These are phyloP conservation scores for Tetanocera ferruginea DNA, from an alignment of 2,888 invertebrate genomes.

Conservation along the genomic window DNA sequence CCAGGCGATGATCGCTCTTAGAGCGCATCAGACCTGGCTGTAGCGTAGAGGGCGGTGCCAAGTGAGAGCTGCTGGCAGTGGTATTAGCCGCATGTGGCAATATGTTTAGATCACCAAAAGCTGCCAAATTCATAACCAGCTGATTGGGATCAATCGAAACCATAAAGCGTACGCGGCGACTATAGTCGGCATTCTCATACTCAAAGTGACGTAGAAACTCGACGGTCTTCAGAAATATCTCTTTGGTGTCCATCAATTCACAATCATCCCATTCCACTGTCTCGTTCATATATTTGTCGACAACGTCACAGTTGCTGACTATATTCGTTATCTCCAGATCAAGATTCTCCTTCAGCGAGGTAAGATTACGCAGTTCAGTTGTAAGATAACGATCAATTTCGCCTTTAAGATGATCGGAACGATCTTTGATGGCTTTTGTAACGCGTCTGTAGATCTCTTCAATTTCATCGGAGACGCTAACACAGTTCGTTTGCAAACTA, in stretches of 20 bases:
- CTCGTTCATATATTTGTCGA: slow-evolving; percentile 93
- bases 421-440: slow-evolving; percentile 89
- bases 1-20: slow-evolving; percentile 92
- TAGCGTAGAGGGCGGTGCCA: slow-evolving; percentile 76
- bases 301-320: slow-evolving; percentile 95
- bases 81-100: slow-evolving; percentile 73
- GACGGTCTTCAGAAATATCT: slow-evolving; percentile 94
- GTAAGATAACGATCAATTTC: slow-evolving; percentile 94
- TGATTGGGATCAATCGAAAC: slow-evolving; percentile 94
- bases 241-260: slow-evolving; percentile 94
- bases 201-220: slow-evolving; percentile 96
- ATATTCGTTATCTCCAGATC: slow-evolving; percentile 96
- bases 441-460: slow-evolving; percentile 91
- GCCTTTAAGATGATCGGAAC: slow-evolving; percentile 86
- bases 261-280: slow-evolving; percentile 93
- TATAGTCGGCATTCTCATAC: slow-evolving; percentile 92
- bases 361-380: slow-evolving; percentile 87
- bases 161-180: slow-evolving; percentile 85
- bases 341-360: slow-evolving; percentile 91
- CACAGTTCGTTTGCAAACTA: slow-evolving; percentile 89
- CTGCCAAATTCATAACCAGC: slow-evolving; percentile 87
- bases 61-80: slow-evolving; percentile 70
- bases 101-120: slow-evolving; percentile 91
- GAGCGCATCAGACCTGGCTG: slow-evolving; percentile 89
- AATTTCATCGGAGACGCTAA: slow-evolving; percentile 92